Conservation (phyloP, 2,113 vertebrate species). For the Pseudorhombus dupliciocellatus region DNA sequence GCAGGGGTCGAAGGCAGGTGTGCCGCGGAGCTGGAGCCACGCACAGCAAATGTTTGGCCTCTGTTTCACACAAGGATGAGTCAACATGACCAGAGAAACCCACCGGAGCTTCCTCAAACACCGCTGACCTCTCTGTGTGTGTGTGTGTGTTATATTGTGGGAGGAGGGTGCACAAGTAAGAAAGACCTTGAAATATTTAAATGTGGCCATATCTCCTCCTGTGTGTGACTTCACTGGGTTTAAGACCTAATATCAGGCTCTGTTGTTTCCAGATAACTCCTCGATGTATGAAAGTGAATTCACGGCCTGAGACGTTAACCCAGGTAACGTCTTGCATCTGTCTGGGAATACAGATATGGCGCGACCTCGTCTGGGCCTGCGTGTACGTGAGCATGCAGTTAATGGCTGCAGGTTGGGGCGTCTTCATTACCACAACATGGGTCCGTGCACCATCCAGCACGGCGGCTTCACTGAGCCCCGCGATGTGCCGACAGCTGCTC, state of each 20-base stretch:
- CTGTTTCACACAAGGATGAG: slow-evolving; percentile 46
- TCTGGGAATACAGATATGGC: slow-evolving; percentile 17
- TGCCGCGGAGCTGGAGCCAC: slow-evolving; percentile 37
- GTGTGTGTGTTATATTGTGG: background rate
- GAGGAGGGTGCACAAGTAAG: slow-evolving; percentile 1
- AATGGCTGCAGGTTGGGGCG: slow-evolving; percentile 78
- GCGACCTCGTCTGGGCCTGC: slow-evolving; percentile 44
- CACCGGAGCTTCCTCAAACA: slow-evolving; percentile 38
- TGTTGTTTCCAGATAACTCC: slow-evolving; percentile 13
- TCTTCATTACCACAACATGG: slow-evolving; percentile 85
- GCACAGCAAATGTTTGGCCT: slow-evolving; percentile 66
- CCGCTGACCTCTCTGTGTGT: background rate
- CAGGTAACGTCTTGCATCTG: slow-evolving; percentile 4
- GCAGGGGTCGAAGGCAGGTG: slow-evolving; percentile 56
- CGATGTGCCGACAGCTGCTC: slow-evolving; percentile 86
- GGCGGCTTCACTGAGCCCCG: slow-evolving; percentile 84
- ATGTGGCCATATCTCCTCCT: slow-evolving; percentile 11
- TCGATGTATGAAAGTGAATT: slow-evolving; percentile 26
- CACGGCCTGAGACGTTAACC: slow-evolving; percentile 6
- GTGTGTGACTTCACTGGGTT: slow-evolving; percentile 7
- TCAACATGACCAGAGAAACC: slow-evolving; percentile 55
- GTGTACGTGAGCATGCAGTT: slow-evolving; percentile 56
- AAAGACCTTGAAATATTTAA: slow-evolving; percentile 39
- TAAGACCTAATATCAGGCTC: slow-evolving; percentile 22
- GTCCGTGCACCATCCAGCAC: slow-evolving; percentile 66